These are phyloP conservation scores for Gonioctena quinquepunctata DNA, from an alignment of 1,140 invertebrate genomes.

Conservation along the genomic window DNA sequence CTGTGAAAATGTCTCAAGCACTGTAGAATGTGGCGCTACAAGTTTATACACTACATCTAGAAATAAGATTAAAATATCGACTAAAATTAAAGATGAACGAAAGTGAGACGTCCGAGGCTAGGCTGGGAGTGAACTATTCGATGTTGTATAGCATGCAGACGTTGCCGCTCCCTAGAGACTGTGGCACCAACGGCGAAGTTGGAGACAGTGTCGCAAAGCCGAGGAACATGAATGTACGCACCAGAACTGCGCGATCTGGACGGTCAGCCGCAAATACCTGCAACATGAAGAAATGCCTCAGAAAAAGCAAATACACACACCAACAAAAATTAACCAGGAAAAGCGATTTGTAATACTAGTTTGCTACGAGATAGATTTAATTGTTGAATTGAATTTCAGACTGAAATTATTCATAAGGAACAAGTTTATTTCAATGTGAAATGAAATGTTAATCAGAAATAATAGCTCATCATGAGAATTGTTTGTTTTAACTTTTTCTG, in stretches of 20 bases:
- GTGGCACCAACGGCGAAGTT: slow-evolving; percentile 74
- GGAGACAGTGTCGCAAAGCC: slow-evolving; percentile 87
- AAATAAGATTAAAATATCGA: not conserved
- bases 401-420: no score
- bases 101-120: slow-evolving; percentile 45
- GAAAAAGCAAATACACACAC: not conserved
- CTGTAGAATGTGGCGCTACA: no score
- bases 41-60: not conserved
- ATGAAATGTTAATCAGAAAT: no score
- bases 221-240: slow-evolving; percentile 96
- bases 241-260: slow-evolving; percentile 78
- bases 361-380: not conserved
- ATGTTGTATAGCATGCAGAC: slow-evolving; percentile 82
- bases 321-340: not conserved
- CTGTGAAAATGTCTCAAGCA: no score
- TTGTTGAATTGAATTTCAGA: no score
- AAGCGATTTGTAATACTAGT: not conserved
- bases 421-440: no score
- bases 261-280: slow-evolving; percentile 62
- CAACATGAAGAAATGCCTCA: slow-evolving; percentile 9
- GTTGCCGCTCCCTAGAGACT: slow-evolving; percentile 63
- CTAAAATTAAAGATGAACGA: slow-evolving; percentile 14
- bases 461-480: no score
- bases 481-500: no score
- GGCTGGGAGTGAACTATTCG: slow-evolving; percentile 61